phyloP scores from a whole-genome alignment of 2,888 invertebrate species.

The Brachypalpus laphriformis region DNA sequence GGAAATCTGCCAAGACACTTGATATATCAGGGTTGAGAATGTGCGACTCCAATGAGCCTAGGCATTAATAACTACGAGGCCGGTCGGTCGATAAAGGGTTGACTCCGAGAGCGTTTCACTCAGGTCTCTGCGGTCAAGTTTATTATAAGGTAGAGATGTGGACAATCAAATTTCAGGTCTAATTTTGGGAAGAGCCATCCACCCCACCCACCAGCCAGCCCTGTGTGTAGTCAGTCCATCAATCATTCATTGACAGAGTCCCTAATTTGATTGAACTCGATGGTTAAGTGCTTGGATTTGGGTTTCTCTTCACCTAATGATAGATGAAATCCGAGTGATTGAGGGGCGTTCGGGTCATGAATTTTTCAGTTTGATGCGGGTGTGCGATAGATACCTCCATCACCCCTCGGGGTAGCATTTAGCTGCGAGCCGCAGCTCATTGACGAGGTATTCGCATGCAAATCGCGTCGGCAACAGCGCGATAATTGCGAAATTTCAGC shows the following conservation, averaged over 20 bases:
- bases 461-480: slow-evolving; percentile 53
- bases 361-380: slow-evolving; percentile 34
- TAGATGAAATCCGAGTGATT: slow-evolving; percentile 46
- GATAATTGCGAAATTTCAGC: slow-evolving; percentile 72
- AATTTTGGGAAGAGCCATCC: slow-evolving; percentile 27
- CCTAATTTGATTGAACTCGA: slow-evolving; percentile 67
- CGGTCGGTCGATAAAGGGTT: slow-evolving; percentile 65
- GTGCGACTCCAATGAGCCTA: slow-evolving; percentile 36
- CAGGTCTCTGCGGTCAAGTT: slow-evolving; percentile 55
- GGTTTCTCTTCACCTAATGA: slow-evolving; percentile 52
- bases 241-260: slow-evolving; percentile 68
- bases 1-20: slow-evolving; percentile 70
- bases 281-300: slow-evolving; percentile 26
- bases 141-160: slow-evolving; percentile 29
- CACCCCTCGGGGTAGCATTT: slow-evolving; percentile 17
- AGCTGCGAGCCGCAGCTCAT: slow-evolving; percentile 23
- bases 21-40: slow-evolving; percentile 42
- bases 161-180: slow-evolving; percentile 52
- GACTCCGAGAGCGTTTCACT: neutral
- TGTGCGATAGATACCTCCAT: neutral
- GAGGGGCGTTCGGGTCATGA: slow-evolving; percentile 48
- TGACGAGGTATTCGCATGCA: slow-evolving; percentile 66
- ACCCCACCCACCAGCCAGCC: slow-evolving; percentile 15
- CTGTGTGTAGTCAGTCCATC: slow-evolving; percentile 25
- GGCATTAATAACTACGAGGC: slow-evolving; percentile 55